These are phyloP conservation scores for Chiloscyllium plagiosum DNA, from an alignment of 2,113 vertebrate species.

Conservation along the genomic window DNA sequence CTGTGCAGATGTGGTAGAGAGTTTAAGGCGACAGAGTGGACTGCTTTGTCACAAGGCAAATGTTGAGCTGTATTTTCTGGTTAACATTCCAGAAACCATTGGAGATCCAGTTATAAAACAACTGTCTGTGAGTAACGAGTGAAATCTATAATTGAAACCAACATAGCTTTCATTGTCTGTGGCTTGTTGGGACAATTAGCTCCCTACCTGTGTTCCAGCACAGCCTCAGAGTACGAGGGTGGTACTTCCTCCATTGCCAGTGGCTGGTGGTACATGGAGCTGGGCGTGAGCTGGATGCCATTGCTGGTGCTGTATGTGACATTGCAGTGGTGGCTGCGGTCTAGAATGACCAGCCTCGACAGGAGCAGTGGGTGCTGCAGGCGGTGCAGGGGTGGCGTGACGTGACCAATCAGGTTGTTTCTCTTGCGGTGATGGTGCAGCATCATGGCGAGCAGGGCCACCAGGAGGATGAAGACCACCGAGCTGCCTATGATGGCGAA, in stretches of 20 bases:
- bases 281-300: slow-evolving; percentile 78
- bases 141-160: neutral
- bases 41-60: neutral
- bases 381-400: slow-evolving; percentile 68
- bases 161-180: neutral
- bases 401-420: slow-evolving; percentile 75
- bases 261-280: slow-evolving; percentile 62
- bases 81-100: neutral
- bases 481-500: slow-evolving; percentile 92
- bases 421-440: slow-evolving; percentile 92
- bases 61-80: neutral
- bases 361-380: slow-evolving; percentile 85
- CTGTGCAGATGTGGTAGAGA: neutral
- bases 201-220: slow-evolving; percentile 78
- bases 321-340: slow-evolving; percentile 70
- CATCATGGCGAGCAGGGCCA: slow-evolving; percentile 82
- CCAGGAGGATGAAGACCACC: slow-evolving; percentile 86
- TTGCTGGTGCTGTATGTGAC: slow-evolving; percentile 75
- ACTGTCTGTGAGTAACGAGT: neutral
- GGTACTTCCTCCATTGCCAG: slow-evolving; percentile 73
- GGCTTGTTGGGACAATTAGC: neutral
- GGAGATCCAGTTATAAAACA: neutral
- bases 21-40: neutral
- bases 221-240: slow-evolving; percentile 86
- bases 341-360: slow-evolving; percentile 86